These are phyloP conservation scores for Tachysurus fulvidraco DNA, from an alignment of 2,113 vertebrate species.

Conservation along the genomic window DNA sequence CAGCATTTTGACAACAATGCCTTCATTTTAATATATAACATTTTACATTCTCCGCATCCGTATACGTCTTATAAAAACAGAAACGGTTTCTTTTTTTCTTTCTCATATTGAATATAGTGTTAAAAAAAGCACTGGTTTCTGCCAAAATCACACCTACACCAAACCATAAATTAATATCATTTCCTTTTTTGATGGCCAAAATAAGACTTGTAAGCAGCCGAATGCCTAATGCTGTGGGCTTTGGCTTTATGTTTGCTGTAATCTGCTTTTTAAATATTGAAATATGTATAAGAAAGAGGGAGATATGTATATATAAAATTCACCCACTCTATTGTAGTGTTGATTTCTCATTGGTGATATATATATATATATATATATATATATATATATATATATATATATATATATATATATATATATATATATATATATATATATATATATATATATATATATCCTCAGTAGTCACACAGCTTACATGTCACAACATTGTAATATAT, in stretches of 20 bases:
- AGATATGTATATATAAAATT: no score
- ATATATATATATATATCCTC: no score
- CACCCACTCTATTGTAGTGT: background rate
- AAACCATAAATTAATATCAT: slow-evolving; percentile 3
- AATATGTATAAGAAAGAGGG: background rate
- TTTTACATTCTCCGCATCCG: background rate
- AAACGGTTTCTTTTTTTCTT: background rate
- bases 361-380: no score
- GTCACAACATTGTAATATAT: no score
- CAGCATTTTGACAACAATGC: background rate
- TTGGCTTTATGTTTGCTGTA: background rate
- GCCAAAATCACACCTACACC: slow-evolving; percentile 4
- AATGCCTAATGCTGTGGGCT: background rate
- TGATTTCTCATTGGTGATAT: background rate
- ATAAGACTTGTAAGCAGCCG: background rate
- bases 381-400: no score
- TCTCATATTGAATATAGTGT: slow-evolving; percentile 9
- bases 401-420: no score
- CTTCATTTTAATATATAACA: background rate
- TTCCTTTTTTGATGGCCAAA: slow-evolving; percentile 3
- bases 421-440: no score
- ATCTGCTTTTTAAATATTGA: background rate
- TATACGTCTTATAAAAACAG: background rate
- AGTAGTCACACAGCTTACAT: background rate
- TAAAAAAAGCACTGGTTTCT: background rate